phyloP scores from a whole-genome alignment of 2,888 invertebrate genomes.

The Erebia ligea region DNA sequence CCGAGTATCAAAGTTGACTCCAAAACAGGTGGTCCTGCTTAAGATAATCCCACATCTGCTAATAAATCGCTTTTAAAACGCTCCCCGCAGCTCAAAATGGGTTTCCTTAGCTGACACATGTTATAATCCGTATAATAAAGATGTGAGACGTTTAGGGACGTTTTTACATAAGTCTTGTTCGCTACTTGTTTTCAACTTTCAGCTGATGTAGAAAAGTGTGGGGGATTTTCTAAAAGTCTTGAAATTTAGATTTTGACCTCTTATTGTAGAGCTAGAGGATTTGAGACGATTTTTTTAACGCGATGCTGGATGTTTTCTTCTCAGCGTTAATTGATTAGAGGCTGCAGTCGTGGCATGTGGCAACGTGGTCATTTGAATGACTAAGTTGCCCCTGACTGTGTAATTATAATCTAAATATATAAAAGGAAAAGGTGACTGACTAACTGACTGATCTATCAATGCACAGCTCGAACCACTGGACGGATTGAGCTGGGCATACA shows the following conservation, averaged over 20 bases:
- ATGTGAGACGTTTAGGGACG: constrained; percentile 32
- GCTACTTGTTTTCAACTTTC: background rate
- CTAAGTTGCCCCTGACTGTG: too few relatives aligned
- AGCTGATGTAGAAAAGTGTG: background rate
- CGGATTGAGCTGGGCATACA: too few relatives aligned
- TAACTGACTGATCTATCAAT: too few relatives aligned
- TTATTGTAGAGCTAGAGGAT: too few relatives aligned
- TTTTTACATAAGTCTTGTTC: constrained; percentile 17
- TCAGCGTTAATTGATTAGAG: too few relatives aligned
- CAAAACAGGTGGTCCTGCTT: constrained; percentile 77
- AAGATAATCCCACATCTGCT: constrained; percentile 75
- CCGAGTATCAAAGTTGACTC: constrained; percentile 53
- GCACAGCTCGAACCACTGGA: too few relatives aligned
- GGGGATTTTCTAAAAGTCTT: background rate
- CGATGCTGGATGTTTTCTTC: too few relatives aligned
- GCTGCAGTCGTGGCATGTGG: too few relatives aligned
- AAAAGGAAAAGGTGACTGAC: too few relatives aligned
- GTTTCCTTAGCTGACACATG: constrained; percentile 64
- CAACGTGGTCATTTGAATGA: too few relatives aligned
- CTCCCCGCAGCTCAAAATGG: constrained; percentile 58
- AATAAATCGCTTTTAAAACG: constrained; percentile 62
- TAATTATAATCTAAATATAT: too few relatives aligned
- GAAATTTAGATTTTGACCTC: background rate
- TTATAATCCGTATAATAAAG: constrained; percentile 55
- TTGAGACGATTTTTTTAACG: too few relatives aligned